phyloP scores from a whole-genome alignment of 2,113 vertebrate genomes.

The Triplophysa tibetana region DNA sequence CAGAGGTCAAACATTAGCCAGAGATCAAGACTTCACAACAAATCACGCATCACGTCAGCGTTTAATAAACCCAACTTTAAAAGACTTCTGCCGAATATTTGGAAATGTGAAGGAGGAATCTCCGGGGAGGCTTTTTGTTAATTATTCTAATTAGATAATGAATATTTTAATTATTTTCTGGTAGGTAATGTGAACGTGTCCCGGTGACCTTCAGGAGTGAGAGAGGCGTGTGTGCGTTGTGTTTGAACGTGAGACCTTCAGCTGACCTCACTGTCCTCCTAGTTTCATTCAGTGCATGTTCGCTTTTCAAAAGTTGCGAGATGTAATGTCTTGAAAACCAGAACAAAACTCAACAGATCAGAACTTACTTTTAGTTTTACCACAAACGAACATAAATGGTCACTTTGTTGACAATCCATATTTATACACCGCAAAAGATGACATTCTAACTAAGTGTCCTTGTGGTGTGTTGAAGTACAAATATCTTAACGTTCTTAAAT shows the following conservation, averaged over 20 bases:
- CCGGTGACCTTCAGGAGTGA: background rate
- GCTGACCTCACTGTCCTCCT: background rate
- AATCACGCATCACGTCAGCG: background rate
- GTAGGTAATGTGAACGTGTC: background rate
- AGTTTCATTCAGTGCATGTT: too few relatives aligned
- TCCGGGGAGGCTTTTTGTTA: background rate
- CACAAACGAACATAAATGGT: too few relatives aligned
- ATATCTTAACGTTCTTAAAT: too few relatives aligned
- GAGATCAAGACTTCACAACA: conserved; percentile 15
- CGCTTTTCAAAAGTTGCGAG: too few relatives aligned
- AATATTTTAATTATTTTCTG: conserved; percentile 30
- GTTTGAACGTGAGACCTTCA: background rate
- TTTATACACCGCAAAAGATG: too few relatives aligned
- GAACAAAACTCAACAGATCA: too few relatives aligned
- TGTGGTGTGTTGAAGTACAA: too few relatives aligned
- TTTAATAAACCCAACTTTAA: background rate
- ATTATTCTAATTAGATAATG: conserved; percentile 7
- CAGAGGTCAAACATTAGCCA: conserved; percentile 38
- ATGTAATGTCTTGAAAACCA: too few relatives aligned
- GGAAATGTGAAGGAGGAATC: background rate
- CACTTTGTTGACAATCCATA: too few relatives aligned
- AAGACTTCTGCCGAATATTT: background rate
- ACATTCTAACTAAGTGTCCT: too few relatives aligned
- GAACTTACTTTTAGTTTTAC: too few relatives aligned
- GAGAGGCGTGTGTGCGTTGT: background rate